Percentiles rank a stretch among this genome's conserved stretches.
phyloP scores from a whole-genome alignment of 2,888 invertebrate genomes.

The Gasteruption jaculator region DNA sequence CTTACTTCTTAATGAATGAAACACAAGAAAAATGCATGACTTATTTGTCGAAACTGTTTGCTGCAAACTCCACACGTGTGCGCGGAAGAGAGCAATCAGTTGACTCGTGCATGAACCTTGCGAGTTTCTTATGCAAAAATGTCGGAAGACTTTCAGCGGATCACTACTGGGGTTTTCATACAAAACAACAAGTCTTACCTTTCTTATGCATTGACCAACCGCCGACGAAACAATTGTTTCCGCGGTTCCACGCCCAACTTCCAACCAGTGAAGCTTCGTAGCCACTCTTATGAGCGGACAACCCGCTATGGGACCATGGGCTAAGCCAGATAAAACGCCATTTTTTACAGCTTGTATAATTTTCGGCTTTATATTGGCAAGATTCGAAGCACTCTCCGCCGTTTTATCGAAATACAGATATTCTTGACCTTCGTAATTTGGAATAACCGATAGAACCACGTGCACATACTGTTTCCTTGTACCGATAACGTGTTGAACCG shows the following conservation, averaged over 20 bases:
- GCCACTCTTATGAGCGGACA: conserved; percentile 78
- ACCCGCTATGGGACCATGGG: conserved; percentile 80
- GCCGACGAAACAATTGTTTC: conserved; percentile 78
- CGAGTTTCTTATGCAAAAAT: no score
- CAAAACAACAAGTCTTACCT: conserved; percentile 54
- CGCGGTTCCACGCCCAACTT: conserved; percentile 70
- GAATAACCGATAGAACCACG: conserved; percentile 61
- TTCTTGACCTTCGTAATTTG: conserved; percentile 45
- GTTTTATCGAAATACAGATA: conserved; percentile 60
- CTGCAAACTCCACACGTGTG: no score
- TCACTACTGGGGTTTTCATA: conserved; percentile 1
- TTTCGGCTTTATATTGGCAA: conserved; percentile 63
- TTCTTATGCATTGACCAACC: conserved; percentile 75
- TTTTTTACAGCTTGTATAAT: conserved; percentile 67
- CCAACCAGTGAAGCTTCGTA: conserved; percentile 72
- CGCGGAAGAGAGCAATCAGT: no score
- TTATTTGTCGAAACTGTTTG: no score
- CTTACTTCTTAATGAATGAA: no score
- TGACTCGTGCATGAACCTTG: no score
- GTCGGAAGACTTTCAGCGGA: background rate
- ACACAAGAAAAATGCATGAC: background rate
- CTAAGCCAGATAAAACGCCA: conserved; percentile 67
- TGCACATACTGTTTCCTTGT: conserved; percentile 59
- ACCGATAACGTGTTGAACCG: conserved; percentile 64
- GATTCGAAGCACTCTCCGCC: conserved; percentile 65